Evolutionary conservation across 2,888 invertebrate genomes (phyloP).

Genomic region (Neria commutata): DNA sequence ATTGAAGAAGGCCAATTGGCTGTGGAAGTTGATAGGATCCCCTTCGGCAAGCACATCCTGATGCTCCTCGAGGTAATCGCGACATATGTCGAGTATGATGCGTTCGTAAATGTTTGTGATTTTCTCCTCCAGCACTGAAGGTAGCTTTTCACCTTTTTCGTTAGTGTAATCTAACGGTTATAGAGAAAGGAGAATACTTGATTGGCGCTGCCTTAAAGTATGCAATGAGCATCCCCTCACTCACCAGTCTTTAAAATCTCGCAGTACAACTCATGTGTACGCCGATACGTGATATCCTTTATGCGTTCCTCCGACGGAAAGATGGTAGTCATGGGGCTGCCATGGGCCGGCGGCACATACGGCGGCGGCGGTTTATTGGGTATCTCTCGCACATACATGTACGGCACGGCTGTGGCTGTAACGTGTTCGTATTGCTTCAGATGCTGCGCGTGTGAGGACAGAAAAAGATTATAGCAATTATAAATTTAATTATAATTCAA

Average conservation of each 20-base stretch:
- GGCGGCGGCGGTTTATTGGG: slow-evolving; percentile 80
- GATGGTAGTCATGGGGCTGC: slow-evolving; percentile 57
- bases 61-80: slow-evolving; percentile 65
- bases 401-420: slow-evolving; percentile 50
- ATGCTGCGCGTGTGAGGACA: slow-evolving; percentile 56
- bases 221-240: not conserved
- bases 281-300: slow-evolving; percentile 50
- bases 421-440: slow-evolving; percentile 67
- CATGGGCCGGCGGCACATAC: slow-evolving; percentile 69
- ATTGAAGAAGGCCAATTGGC: slow-evolving; percentile 56
- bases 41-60: slow-evolving; percentile 33
- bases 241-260: slow-evolving; percentile 52
- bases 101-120: slow-evolving; percentile 65
- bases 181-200: slow-evolving; percentile 1
- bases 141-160: slow-evolving; percentile 42
- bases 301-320: slow-evolving; percentile 55
- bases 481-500: too few species aligned
- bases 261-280: slow-evolving; percentile 50
- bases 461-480: not conserved
- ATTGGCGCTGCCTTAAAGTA: not conserved
- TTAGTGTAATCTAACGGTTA: slow-evolving; percentile 39
- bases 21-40: slow-evolving; percentile 58
- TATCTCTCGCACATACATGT: slow-evolving; percentile 68
- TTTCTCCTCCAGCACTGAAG: slow-evolving; percentile 50
- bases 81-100: slow-evolving; percentile 69